Percentiles rank a stretch among this genome's conserved stretches.
These are phyloP conservation scores for Salvator merianae DNA, from an alignment of 2,113 vertebrate genomes.

Conservation along the genomic window DNA sequence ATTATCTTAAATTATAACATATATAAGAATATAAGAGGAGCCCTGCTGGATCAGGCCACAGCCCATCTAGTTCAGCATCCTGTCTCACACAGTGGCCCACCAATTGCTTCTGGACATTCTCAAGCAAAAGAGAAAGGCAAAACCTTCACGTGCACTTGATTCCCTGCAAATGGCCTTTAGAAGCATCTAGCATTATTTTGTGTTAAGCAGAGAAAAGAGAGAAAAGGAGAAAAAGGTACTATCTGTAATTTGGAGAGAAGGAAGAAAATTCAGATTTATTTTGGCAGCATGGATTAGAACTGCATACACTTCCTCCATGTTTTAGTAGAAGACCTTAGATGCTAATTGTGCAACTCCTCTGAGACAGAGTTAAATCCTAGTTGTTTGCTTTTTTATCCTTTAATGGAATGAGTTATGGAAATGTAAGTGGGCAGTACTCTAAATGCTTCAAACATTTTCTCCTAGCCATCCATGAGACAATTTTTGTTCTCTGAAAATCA, in stretches of 20 bases:
- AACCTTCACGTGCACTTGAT: too few species aligned
- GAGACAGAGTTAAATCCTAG: slow-evolving; percentile 32
- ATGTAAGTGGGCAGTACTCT: slow-evolving; percentile 49
- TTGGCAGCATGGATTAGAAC: background rate
- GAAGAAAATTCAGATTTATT: background rate
- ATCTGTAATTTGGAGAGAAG: slow-evolving; percentile 11
- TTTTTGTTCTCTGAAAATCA: slow-evolving; percentile 54
- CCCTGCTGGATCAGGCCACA: too few species aligned
- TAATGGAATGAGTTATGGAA: slow-evolving; percentile 62
- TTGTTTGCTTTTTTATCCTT: slow-evolving; percentile 58
- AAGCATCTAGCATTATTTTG: background rate
- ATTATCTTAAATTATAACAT: too few species aligned
- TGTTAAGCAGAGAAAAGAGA: background rate
- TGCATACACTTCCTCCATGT: slow-evolving; percentile 29
- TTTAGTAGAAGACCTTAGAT: slow-evolving; percentile 44
- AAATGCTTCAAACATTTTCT: slow-evolving; percentile 62
- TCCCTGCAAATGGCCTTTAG: too few species aligned
- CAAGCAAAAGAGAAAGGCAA: too few species aligned
- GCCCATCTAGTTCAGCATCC: too few species aligned
- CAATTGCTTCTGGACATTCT: too few species aligned
- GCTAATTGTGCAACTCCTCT: slow-evolving; percentile 45
- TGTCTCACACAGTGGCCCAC: too few species aligned
- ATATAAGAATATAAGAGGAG: too few species aligned
- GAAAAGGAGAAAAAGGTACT: background rate
- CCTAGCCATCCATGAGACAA: slow-evolving; percentile 58